phyloP scores from a whole-genome alignment of 2,888 invertebrate genomes.

The Prosopocoilus inquinatus region DNA sequence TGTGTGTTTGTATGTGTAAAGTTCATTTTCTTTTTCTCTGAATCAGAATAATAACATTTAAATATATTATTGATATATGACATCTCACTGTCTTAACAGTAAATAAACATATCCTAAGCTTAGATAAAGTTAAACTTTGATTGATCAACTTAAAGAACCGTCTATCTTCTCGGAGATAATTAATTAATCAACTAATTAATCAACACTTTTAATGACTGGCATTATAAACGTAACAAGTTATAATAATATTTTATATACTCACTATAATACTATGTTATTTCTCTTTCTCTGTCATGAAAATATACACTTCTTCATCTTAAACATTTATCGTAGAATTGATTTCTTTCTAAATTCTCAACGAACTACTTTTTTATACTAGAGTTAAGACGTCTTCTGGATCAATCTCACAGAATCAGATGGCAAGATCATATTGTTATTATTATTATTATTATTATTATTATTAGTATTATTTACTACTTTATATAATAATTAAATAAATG shows the following conservation, averaged over 20 bases:
- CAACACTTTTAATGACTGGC: slow-evolving; percentile 9
- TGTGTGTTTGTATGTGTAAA: no score
- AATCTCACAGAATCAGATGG: slow-evolving; percentile 21
- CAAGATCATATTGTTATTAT: slow-evolving; percentile 22
- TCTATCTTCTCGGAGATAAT: no score
- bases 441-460: neutral
- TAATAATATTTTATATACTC: slow-evolving; percentile 12
- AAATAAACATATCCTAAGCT: slow-evolving; percentile 13
- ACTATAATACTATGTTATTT: slow-evolving; percentile 19
- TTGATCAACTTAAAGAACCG: no score
- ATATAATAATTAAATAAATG: neutral
- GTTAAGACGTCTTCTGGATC: slow-evolving; percentile 5
- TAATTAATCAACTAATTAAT: no score
- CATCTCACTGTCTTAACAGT: slow-evolving; percentile 18
- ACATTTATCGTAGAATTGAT: slow-evolving; percentile 14
- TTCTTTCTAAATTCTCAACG: slow-evolving; percentile 11
- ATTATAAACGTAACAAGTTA: slow-evolving; percentile 17
- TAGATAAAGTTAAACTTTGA: no score
- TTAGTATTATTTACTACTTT: no score
- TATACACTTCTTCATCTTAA: slow-evolving; percentile 21
- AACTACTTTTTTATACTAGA: neutral
- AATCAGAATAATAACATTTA: slow-evolving; percentile 20
- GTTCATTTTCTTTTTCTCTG: slow-evolving; percentile 11
- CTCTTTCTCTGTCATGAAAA: slow-evolving; percentile 20
- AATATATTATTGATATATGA: slow-evolving; percentile 14